phyloP scores from a whole-genome alignment of 2,797 vertebrate species.

The Diglossa cyanea region DNA sequence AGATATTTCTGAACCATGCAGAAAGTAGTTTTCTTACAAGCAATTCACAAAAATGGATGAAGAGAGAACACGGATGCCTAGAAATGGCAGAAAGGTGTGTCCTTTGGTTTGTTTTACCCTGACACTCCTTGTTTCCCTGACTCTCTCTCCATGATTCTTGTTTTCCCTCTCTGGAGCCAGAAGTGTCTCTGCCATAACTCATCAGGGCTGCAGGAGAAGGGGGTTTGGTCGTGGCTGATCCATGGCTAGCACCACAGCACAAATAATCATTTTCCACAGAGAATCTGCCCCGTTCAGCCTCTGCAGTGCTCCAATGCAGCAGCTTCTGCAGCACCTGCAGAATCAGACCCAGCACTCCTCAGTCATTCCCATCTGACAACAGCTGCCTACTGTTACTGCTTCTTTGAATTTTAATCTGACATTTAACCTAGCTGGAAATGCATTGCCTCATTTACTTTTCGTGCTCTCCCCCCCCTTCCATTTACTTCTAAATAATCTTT shows the following conservation, averaged over 20 bases:
- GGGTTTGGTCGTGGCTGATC: background rate
- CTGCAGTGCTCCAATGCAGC: background rate
- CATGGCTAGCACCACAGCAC: background rate
- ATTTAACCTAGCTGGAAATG: constrained; percentile 53
- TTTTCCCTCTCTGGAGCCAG: background rate
- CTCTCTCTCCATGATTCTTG: background rate
- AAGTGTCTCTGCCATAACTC: background rate
- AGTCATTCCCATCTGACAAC: background rate
- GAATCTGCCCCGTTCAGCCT: background rate
- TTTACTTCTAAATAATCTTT: constrained; percentile 64
- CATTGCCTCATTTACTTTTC: constrained; percentile 24
- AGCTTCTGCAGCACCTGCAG: background rate
- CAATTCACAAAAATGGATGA: background rate
- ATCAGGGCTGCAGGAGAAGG: background rate
- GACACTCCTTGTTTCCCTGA: background rate
- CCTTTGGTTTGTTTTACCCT: background rate
- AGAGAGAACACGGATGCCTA: background rate
- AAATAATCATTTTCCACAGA: background rate
- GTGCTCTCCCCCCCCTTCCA: background rate
- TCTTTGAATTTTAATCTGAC: constrained; percentile 55
- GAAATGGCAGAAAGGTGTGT: background rate
- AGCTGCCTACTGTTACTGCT: background rate
- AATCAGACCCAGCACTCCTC: background rate
- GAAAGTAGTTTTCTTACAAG: background rate
- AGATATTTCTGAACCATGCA: background rate